A percentile compares a stretch with the other conserved stretches of the same genome.
phyloP scores from a whole-genome alignment of 2,888 invertebrate genomes.

The Meiosimyza decipiens region DNA sequence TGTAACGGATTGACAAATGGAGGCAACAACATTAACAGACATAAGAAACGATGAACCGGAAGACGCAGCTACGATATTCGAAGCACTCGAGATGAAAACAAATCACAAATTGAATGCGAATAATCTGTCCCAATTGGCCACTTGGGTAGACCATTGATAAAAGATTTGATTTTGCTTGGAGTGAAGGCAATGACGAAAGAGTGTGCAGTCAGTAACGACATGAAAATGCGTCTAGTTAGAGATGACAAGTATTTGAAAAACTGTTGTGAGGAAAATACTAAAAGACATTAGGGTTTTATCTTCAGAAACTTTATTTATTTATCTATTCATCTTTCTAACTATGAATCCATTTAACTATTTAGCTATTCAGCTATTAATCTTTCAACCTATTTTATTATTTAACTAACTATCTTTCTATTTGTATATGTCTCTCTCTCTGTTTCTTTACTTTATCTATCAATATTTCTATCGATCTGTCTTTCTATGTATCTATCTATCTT shows the following conservation, averaged over 20 bases:
- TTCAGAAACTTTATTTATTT: no score
- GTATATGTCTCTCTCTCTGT: no score
- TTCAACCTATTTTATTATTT: no score
- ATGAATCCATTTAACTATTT: no score
- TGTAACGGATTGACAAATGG: not conserved
- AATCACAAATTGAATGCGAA: conserved; percentile 38
- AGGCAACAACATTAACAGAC: not conserved
- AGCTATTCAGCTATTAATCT: no score
- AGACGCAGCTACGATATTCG: not conserved
- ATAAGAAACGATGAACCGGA: conserved; percentile 2
- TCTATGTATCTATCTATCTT: no score
- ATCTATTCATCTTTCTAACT: no score
- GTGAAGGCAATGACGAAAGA: not conserved
- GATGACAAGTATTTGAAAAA: not conserved
- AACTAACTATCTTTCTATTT: no score
- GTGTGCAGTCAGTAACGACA: no score
- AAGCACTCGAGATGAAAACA: conserved; percentile 22
- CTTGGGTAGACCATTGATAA: conserved; percentile 58
- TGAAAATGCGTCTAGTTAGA: not conserved
- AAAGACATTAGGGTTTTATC: no score
- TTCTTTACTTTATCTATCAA: no score
- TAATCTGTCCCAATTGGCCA: conserved; percentile 60
- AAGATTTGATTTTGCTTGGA: conserved; percentile 55
- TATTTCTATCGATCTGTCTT: no score
- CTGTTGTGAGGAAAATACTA: not conserved